Base-by-base conservation (phyloP, 2,888 invertebrate species). In the Phorcus lineatus region DNA sequence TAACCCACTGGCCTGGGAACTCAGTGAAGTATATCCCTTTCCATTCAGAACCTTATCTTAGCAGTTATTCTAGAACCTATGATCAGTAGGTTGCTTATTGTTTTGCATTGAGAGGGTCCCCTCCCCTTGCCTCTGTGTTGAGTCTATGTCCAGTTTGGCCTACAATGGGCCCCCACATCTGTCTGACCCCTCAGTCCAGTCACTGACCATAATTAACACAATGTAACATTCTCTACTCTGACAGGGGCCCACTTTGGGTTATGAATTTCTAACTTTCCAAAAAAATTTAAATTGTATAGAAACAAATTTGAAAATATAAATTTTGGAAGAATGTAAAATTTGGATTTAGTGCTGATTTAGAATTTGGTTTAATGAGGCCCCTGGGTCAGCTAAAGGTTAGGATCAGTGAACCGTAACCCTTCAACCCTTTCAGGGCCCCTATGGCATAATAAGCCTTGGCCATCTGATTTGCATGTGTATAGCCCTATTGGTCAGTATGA, bases 391-490 rank as follows among this genome's bases (percentile, higher is more conserved):
- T n/a, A 62, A 13, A 13, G 22, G 24, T 11, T 28, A 17, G 2
- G 24, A 28, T 62, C 62, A 19, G 70, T 70, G 31, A 70, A 70
- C 36, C 70, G 19, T 31, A 70, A 17, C 70, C 19, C 40, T n/a
- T 19, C 17, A 70, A 28, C 70, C 70, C 70, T 47, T 17, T 0
- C 2, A 31, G 40, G 70, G 70, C 36, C 70, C 70, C 70, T n/a
- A 36, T 70, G 70, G 40, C 36, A 70, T 70, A 70, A 70, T 70
- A 36, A 70, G 70, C 70, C 13, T 31, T 36, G 70, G 70, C 31
- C 70, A 70, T 70, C 70, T 36, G 70, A 70, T 70, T 70, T 70
- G 70, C 70, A 70, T 70, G 70, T 70, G 70, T 70, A 70, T 70
- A 36, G 70, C 70, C 70, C 70, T 70, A 70, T 70, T 70, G 70